A percentile compares a stretch with the other conserved stretches of the same genome.
Conservation (phyloP, 2,797 vertebrate genomes). For the Bryconaethiops microstoma region DNA sequence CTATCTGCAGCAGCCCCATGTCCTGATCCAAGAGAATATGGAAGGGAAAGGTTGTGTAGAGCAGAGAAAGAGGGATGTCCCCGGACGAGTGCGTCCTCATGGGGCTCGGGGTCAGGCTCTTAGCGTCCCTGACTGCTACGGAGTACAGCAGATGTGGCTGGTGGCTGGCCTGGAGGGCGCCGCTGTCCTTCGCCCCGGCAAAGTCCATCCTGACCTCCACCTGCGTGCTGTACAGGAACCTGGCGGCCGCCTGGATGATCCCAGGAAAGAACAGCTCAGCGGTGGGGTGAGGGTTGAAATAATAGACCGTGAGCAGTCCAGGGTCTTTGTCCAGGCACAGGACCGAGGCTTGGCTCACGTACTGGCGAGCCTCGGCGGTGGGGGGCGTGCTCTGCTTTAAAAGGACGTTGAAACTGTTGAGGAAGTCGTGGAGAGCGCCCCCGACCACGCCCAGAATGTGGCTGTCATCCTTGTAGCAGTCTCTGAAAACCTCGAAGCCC, state of each 20-base stretch:
- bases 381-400: conserved; percentile 85
- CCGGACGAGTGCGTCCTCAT: conserved; percentile 89
- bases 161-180: conserved; percentile 85
- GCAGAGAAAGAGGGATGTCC: conserved; percentile 90
- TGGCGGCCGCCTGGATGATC: conserved; percentile 91
- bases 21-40: conserved; percentile 96
- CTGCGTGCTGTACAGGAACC: conserved; percentile 86
- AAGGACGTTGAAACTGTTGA: conserved; percentile 96
- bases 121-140: conserved; percentile 85
- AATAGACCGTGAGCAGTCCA: conserved; percentile 91
- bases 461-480: conserved; percentile 94
- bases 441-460: conserved; percentile 93
- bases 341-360: conserved; percentile 88
- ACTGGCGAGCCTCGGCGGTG: conserved; percentile 69
- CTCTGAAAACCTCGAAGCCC: conserved; percentile 92
- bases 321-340: conserved; percentile 95
- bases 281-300: conserved; percentile 89
- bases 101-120: conserved; percentile 86
- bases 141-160: conserved; percentile 92
- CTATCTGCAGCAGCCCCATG: conserved; percentile 90
- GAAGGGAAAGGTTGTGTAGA: conserved; percentile 97
- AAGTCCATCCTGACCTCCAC: conserved; percentile 80
- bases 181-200: conserved; percentile 77
- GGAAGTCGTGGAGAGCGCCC: conserved; percentile 94
- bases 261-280: conserved; percentile 92